phyloP scores from a whole-genome alignment of 1,140 invertebrate genomes.

The Globodera rostochiensis region DNA sequence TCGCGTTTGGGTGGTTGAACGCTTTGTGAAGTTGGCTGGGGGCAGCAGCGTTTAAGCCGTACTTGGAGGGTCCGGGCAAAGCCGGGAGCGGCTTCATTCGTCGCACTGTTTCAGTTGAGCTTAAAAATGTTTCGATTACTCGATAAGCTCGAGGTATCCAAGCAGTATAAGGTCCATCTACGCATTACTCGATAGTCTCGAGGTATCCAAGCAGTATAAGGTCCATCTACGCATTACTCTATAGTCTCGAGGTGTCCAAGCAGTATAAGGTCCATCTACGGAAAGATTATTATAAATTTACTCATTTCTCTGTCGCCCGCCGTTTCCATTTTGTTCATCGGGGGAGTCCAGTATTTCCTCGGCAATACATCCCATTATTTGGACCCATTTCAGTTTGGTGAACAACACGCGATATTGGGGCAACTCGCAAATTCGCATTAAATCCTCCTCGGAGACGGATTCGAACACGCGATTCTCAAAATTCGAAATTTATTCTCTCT shows the following conservation, averaged over 20 bases:
- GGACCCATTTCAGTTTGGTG: conserved; percentile 49
- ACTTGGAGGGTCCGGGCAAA: conserved; percentile 2
- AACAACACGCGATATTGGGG: conserved; percentile 51
- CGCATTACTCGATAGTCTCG: too few relatives aligned
- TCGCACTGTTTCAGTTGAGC: background rate
- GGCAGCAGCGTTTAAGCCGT: background rate
- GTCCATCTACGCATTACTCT: too few relatives aligned
- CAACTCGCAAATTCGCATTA: conserved; percentile 46
- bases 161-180: too few relatives aligned
- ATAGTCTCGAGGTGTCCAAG: too few relatives aligned
- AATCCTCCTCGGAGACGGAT: conserved; percentile 42
- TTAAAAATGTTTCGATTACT: background rate
- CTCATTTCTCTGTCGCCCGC: background rate
- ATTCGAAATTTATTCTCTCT: background rate
- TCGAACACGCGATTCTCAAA: conserved; percentile 40
- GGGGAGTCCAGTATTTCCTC: conserved; percentile 18
- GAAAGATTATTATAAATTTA: background rate
- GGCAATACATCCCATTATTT: conserved; percentile 55
- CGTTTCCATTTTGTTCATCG: background rate
- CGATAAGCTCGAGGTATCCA: too few relatives aligned
- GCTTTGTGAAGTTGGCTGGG: background rate
- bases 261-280: too few relatives aligned
- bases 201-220: too few relatives aligned
- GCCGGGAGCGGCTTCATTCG: background rate
- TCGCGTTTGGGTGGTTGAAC: background rate